Evolutionary conservation across 2,888 invertebrate genomes (phyloP).

Genomic region (Dione vanillae): DNA sequence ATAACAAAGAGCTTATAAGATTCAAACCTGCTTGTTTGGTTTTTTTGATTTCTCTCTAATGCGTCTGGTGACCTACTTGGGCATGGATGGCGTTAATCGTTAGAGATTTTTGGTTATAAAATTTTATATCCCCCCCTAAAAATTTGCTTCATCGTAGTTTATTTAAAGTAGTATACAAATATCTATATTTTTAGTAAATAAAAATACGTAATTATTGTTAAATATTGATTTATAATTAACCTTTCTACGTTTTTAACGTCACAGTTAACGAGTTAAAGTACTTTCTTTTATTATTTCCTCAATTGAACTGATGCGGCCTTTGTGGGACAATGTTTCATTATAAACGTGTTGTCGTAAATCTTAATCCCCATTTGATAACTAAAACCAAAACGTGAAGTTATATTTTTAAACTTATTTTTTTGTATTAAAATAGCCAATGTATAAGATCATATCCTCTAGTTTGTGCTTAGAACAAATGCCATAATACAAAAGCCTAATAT

Average conservation of each 20-base stretch:
- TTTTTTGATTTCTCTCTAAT: constrained; percentile 75
- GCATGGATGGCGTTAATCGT: constrained; percentile 47
- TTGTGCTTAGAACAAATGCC: background rate
- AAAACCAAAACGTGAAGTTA: too few relatives aligned
- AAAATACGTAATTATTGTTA: too few relatives aligned
- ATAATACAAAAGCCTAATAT: constrained; percentile 30
- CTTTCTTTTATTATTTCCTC: too few relatives aligned
- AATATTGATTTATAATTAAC: too few relatives aligned
- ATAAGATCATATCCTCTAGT: background rate
- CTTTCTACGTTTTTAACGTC: too few relatives aligned
- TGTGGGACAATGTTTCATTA: too few relatives aligned
- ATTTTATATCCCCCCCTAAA: background rate
- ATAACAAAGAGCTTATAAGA: constrained; percentile 13
- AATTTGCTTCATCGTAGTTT: background rate
- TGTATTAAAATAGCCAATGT: background rate
- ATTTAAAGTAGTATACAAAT: too few relatives aligned
- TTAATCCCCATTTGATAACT: too few relatives aligned
- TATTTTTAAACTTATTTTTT: background rate
- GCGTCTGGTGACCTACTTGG: constrained; percentile 77
- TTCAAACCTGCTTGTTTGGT: constrained; percentile 8
- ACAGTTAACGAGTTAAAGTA: too few relatives aligned
- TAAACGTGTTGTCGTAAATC: too few relatives aligned
- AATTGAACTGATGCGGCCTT: too few relatives aligned
- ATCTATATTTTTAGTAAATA: too few relatives aligned
- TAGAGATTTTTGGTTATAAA: background rate